Conservation (phyloP, 2,113 vertebrate genomes). For the Amphiprion percula region DNA sequence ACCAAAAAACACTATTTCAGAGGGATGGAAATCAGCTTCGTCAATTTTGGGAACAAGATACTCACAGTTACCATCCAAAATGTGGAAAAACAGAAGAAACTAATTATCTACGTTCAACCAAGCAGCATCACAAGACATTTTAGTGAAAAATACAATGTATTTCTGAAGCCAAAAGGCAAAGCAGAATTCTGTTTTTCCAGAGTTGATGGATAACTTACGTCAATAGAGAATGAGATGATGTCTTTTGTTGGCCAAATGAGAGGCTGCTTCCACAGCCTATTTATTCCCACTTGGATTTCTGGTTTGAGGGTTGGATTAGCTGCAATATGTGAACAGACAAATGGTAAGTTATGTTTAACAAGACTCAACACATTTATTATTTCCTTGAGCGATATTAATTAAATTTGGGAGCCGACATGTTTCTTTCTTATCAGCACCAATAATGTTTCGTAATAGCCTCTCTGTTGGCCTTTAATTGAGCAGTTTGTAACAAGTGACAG, state of each 20-base stretch:
- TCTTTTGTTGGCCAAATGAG: neutral
- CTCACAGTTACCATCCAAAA: no score
- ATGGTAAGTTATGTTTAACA: neutral
- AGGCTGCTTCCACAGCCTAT: neutral
- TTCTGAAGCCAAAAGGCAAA: neutral
- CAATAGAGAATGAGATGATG: neutral
- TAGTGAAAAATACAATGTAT: no score
- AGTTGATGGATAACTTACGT: constrained; percentile 1
- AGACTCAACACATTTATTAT: neutral
- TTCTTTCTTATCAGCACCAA: neutral
- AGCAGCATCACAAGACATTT: no score
- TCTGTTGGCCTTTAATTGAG: neutral
- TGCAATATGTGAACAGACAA: neutral
- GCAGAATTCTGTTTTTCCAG: neutral
- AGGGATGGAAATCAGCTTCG: no score
- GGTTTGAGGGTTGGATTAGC: neutral
- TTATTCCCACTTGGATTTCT: neutral
- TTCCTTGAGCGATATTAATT: no score
- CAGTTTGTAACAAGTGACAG: neutral
- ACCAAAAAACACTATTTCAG: no score
- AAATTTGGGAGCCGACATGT: neutral
- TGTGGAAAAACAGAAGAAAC: no score
- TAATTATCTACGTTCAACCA: no score
- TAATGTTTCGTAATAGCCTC: neutral
- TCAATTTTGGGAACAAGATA: no score